These are phyloP conservation scores for Agrotis exclamationis DNA, from an alignment of 2,888 invertebrate genomes.

Conservation along the genomic window DNA sequence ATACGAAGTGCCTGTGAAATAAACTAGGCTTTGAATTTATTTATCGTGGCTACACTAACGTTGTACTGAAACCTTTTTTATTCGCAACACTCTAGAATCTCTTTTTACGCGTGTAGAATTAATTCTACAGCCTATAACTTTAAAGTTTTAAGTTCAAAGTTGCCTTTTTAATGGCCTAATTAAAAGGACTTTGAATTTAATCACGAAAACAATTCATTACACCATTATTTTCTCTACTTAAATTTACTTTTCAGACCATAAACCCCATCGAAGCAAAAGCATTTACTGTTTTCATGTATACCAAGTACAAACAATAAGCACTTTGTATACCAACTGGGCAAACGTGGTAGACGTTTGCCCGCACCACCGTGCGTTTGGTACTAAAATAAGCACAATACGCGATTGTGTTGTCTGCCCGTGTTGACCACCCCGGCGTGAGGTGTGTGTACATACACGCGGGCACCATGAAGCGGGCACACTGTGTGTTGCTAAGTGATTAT, in stretches of 20 bases:
- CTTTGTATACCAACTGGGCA: neutral
- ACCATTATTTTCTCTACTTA: too few species aligned
- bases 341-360: neutral
- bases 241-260: conserved; percentile 33
- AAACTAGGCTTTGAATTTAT: conserved; percentile 16
- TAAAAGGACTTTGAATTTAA: too few species aligned
- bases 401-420: conserved; percentile 31
- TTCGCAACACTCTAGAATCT: neutral
- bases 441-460: conserved; percentile 26
- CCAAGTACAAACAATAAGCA: neutral
- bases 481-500: conserved; percentile 14
- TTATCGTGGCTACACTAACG: neutral
- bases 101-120: too few species aligned
- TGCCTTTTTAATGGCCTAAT: too few species aligned
- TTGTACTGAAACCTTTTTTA: neutral
- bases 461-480: conserved; percentile 6
- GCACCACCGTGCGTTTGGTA: neutral
- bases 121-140: too few species aligned
- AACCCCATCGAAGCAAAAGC: conserved; percentile 23
- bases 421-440: conserved; percentile 49
- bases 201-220: neutral
- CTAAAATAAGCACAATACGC: conserved; percentile 49
- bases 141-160: too few species aligned
- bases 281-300: conserved; percentile 19
- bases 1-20: conserved; percentile 20